Conservation (phyloP, 2,797 vertebrate genomes). For the Danionella dracula region DNA sequence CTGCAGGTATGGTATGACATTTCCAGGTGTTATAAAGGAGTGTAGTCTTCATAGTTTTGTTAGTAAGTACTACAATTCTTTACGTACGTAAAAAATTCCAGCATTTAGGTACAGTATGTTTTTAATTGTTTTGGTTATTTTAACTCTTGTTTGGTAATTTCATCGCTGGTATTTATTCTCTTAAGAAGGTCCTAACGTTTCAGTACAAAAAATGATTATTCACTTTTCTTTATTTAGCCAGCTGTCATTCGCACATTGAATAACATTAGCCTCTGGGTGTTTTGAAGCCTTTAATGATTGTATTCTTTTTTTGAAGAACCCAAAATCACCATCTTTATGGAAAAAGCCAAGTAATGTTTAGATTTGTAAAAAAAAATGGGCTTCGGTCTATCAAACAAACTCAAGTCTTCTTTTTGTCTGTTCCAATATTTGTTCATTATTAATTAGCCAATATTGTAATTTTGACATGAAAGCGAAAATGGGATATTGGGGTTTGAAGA, state of each 20-base stretch:
- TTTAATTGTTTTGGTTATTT: too few relatives aligned
- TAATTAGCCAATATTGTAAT: too few relatives aligned
- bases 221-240: constrained; percentile 9
- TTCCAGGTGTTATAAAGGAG: neutral
- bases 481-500: neutral
- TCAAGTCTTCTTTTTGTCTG: neutral
- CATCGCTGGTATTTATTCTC: too few relatives aligned
- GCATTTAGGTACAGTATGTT: too few relatives aligned
- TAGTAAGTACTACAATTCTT: neutral
- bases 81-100: too few relatives aligned
- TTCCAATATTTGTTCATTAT: neutral
- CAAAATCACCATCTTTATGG: neutral
- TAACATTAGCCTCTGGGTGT: constrained; percentile 5
- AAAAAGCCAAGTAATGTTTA: neutral
- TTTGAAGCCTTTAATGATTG: constrained; percentile 30
- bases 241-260: constrained; percentile 14
- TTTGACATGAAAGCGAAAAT: too few relatives aligned
- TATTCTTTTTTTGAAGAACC: constrained; percentile 26
- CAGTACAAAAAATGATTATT: constrained; percentile 17
- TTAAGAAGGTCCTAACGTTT: too few relatives aligned
- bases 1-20: constrained; percentile 11
- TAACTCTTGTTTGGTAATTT: too few relatives aligned
- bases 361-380: too few relatives aligned
- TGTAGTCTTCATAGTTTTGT: neutral
- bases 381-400: too few relatives aligned